A percentile compares a stretch with the other conserved stretches of the same genome.
phyloP scores from a whole-genome alignment of 2,797 vertebrate genomes.

The Pangasius macronema region DNA sequence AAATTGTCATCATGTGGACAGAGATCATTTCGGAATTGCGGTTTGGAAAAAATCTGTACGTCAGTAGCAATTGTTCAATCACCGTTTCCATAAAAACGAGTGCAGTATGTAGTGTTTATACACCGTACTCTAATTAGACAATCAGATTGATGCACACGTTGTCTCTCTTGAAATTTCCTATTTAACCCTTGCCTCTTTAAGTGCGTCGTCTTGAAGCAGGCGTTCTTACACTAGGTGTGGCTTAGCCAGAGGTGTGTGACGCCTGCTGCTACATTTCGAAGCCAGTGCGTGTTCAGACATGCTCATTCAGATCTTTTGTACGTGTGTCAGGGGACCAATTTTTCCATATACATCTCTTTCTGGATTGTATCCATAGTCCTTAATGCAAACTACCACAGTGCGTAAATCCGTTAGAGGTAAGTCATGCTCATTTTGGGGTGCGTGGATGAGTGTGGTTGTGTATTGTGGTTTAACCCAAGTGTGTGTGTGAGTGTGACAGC shows the following conservation, averaged over 20 bases:
- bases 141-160: not conserved
- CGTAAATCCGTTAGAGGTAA: slow-evolving; percentile 15
- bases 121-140: not conserved
- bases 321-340: not conserved
- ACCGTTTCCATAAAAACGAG: not conserved
- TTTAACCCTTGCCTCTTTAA: not conserved
- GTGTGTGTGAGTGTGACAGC: not conserved
- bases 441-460: not conserved
- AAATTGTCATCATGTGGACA: not conserved
- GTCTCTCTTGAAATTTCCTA: not conserved
- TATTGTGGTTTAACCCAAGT: not conserved
- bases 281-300: slow-evolving; percentile 15
- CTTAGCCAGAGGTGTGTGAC: slow-evolving; percentile 36
- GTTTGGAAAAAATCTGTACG: not conserved
- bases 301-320: not conserved
- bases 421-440: not conserved
- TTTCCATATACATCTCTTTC: not conserved
- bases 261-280: not conserved
- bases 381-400: not conserved
- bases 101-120: not conserved
- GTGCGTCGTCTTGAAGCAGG: not conserved
- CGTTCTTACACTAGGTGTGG: slow-evolving; percentile 39
- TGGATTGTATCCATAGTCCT: not conserved
- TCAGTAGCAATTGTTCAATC: not conserved
- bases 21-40: not conserved